A percentile compares a stretch with the other conserved stretches of the same genome.
phyloP scores from a whole-genome alignment of 2,888 invertebrate species.

The Agonum fuliginosum region DNA sequence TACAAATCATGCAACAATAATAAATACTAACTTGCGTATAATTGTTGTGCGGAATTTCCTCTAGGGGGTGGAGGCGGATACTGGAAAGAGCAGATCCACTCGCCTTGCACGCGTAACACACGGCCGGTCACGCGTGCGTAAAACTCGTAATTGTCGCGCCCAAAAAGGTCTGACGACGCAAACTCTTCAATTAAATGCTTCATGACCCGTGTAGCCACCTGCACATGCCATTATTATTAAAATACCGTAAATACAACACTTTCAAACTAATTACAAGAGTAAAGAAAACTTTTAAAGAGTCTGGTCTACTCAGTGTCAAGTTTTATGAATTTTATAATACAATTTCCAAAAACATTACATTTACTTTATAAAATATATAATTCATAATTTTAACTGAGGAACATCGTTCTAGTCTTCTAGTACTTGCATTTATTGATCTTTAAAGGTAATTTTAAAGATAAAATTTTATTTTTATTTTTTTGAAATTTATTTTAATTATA shows the following conservation, averaged over 20 bases:
- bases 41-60: conserved; percentile 79
- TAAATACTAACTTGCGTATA: conserved; percentile 78
- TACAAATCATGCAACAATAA: conserved; percentile 51
- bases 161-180: conserved; percentile 96
- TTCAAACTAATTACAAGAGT: conserved; percentile 18
- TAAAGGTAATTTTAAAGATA: no score
- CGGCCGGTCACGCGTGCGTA: conserved; percentile 96
- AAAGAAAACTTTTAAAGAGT: conserved; percentile 28
- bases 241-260: neutral
- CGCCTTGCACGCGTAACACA: conserved; percentile 93
- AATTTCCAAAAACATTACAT: no score
- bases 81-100: conserved; percentile 96
- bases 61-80: conserved; percentile 86
- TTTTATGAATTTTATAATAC: no score
- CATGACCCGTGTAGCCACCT: conserved; percentile 97
- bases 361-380: no score
- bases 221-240: conserved; percentile 32
- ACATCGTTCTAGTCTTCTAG: no score
- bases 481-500: no score
- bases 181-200: conserved; percentile 98
- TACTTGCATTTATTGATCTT: no score
- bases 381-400: no score
- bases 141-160: conserved; percentile 95
- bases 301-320: no score
- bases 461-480: neutral